Evolutionary conservation across 1,140 invertebrate species (phyloP).

Genomic region (Trialeurodes vaporariorum): DNA sequence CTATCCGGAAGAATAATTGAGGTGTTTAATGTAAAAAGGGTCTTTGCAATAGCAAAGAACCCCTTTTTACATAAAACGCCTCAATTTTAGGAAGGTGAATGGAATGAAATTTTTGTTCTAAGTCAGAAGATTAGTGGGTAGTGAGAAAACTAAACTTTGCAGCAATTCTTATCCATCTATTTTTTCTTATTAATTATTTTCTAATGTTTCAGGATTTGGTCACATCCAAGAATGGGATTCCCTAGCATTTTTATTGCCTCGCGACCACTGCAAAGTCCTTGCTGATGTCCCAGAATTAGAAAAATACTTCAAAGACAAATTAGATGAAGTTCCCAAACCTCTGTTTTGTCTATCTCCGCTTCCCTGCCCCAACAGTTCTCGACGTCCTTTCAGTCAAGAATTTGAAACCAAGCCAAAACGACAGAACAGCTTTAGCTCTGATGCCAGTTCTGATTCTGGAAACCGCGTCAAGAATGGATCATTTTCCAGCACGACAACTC

Average conservation of each 20-base stretch:
- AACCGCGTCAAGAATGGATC: constrained; percentile 30
- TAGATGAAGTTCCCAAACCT: constrained; percentile 43
- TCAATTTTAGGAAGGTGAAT: too few relatives aligned
- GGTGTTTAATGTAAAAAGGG: too few relatives aligned
- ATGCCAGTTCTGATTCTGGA: constrained; percentile 10
- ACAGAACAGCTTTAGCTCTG: background rate
- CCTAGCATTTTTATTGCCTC: constrained; percentile 68
- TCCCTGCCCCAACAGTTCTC: constrained; percentile 26
- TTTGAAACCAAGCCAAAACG: constrained; percentile 7
- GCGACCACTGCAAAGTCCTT: constrained; percentile 59
- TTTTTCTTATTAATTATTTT: constrained; percentile 11
- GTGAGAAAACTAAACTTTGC: too few relatives aligned
- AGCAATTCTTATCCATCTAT: background rate
- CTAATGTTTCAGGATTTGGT: constrained; percentile 39
- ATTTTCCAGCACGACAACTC: constrained; percentile 60
- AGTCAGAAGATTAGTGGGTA: too few relatives aligned
- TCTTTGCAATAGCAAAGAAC: too few relatives aligned
- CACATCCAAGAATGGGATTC: constrained; percentile 87
- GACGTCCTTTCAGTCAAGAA: constrained; percentile 27
- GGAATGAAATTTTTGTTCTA: too few relatives aligned
- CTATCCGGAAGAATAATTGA: too few relatives aligned
- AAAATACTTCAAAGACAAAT: constrained; percentile 44
- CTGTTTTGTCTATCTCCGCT: constrained; percentile 51
- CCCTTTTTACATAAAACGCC: too few relatives aligned
- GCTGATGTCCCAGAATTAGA: constrained; percentile 63